These are phyloP conservation scores for Andricus grossulariae DNA, from an alignment of 1,140 invertebrate species.

Conservation along the genomic window DNA sequence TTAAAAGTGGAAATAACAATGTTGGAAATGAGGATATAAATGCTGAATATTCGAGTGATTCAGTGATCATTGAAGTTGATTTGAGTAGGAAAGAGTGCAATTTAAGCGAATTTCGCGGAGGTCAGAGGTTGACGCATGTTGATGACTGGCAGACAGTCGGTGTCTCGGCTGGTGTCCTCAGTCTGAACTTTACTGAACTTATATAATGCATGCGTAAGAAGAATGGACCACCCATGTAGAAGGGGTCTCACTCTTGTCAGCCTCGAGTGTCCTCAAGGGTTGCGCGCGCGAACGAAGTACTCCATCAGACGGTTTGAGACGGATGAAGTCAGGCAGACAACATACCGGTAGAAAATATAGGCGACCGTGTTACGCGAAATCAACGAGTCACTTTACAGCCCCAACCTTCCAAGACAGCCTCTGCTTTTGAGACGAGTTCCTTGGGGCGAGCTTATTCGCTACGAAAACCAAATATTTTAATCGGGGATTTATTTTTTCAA, in stretches of 20 bases:
- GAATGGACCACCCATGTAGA: slow-evolving; percentile 75
- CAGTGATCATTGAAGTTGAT: no score
- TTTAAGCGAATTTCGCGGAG: neutral
- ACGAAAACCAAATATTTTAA: no score
- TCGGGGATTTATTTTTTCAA: no score
- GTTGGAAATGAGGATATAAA: no score
- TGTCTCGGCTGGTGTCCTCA: slow-evolving; percentile 44
- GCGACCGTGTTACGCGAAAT: slow-evolving; percentile 42
- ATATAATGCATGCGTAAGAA: slow-evolving; percentile 70
- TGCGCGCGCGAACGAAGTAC: slow-evolving; percentile 70
- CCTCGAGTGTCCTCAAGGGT: slow-evolving; percentile 67
- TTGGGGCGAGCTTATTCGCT: no score
- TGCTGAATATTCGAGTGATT: no score
- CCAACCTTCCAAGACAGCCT: neutral
- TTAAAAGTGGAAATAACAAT: no score
- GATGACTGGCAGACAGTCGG: slow-evolving; percentile 30
- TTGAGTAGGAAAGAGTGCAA: neutral
- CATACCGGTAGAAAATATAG: slow-evolving; percentile 63
- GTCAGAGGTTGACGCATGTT: neutral
- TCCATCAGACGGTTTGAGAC: slow-evolving; percentile 62
- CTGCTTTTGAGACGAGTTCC: no score
- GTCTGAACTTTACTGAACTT: slow-evolving; percentile 61
- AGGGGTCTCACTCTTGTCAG: slow-evolving; percentile 63
- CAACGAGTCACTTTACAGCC: slow-evolving; percentile 29
- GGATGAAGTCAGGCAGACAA: slow-evolving; percentile 47